Evolutionary conservation across 2,113 vertebrate genomes (phyloP), one percentile per base, ranked within the genome.

Genomic region (Amphiprion ocellaris): DNA sequence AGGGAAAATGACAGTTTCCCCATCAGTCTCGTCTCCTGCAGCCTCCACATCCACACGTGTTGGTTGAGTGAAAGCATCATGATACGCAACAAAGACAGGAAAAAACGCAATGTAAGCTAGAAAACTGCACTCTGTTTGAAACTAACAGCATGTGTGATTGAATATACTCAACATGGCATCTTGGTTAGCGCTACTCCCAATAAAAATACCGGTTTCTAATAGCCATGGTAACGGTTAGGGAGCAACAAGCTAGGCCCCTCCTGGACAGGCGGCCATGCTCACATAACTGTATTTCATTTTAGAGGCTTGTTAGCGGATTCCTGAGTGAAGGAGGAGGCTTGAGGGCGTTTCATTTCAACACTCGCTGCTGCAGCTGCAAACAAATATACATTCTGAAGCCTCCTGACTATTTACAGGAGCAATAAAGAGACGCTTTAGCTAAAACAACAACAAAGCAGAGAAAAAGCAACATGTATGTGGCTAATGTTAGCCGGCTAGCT

Each of bases 241-340:
- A 89, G 89, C 87, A 91, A 92, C 87, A 93, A 91, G 87, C 89
- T 76, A 92, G 91, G 91, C 91, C 91, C 80, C 53, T 67, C 68
- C 19, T 63, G 56, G 4, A 58, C 56, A 77, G 65, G 46, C 77
- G 63, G 83, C 80, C 83, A 88, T 77, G 66, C 86, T 79, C 60
- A 17, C 49, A 60, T 44, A 69, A 70, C 81, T 66, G 8, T 44
- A 53, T 67, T 56, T 24, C 17, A 63, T 68, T 17, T 23, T 12
- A 6, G 46, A 33, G 47, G 41, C 0, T 33, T 55, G 16, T 82
- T 74, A 75, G 56, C 41, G 1, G 54, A 65, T 64, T 47, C 23
- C 7, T 68, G 12, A 1, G 14, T 12, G 49, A 83, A n/a, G 50
- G 0, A 21, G 4, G n/a, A 17, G 15, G 33, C 7, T 8, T 24